Conservation (phyloP, 2,888 invertebrate species). For the Microdon myrmicae region DNA sequence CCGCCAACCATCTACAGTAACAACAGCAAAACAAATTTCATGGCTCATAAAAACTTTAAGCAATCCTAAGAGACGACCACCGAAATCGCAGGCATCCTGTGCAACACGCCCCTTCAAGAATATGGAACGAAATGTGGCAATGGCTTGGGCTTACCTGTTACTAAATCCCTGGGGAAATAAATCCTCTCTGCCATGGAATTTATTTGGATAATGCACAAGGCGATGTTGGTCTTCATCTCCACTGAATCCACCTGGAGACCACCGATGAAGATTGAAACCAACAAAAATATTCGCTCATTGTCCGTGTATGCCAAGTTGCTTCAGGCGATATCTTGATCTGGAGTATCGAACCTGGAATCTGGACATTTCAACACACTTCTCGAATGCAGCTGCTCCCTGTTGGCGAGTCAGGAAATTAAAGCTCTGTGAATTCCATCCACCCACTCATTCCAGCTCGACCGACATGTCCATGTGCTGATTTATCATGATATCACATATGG, state of each 20-base stretch:
- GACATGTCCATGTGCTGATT: conserved; percentile 36
- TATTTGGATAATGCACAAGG: conserved; percentile 27
- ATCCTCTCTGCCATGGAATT: conserved; percentile 36
- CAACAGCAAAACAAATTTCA: conserved; percentile 32
- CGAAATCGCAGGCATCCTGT: conserved; percentile 34
- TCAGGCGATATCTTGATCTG: background rate
- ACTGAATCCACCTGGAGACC: conserved; percentile 41
- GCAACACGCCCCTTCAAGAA: conserved; percentile 35
- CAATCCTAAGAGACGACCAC: conserved; percentile 30
- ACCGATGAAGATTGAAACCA: conserved; percentile 31
- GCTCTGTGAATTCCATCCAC: conserved; percentile 44
- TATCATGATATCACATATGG: conserved; percentile 51
- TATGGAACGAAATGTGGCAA: conserved; percentile 9
- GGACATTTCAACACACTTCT: conserved; percentile 28
- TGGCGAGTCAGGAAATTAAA: conserved; percentile 36
- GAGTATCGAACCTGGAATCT: conserved; percentile 38
- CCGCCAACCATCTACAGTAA: conserved; percentile 5
- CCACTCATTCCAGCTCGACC: conserved; percentile 18
- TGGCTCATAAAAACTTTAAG: conserved; percentile 44
- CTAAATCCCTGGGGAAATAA: conserved; percentile 41
- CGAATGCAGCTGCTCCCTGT: conserved; percentile 43
- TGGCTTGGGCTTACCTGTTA: conserved; percentile 26
- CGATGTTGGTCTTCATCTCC: conserved; percentile 11
- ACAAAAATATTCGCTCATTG: conserved; percentile 7
- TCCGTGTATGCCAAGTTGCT: background rate